These are phyloP conservation scores for Drosophila albomicans DNA, from an alignment of 1,140 invertebrate genomes.

Conservation along the genomic window DNA sequence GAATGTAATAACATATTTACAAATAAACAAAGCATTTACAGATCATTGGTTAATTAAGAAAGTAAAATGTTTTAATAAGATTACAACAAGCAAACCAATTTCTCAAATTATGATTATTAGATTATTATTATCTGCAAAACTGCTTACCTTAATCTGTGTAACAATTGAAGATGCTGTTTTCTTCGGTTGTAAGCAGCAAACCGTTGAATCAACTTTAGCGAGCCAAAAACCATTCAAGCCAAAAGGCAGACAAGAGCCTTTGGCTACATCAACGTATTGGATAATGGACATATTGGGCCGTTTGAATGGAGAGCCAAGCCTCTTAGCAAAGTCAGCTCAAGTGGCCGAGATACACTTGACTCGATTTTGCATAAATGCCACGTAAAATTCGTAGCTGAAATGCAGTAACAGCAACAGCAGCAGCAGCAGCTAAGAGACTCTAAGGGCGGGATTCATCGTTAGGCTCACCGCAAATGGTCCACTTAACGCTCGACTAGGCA, in stretches of 20 bases:
- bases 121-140: too few relatives aligned
- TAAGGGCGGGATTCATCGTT: slow-evolving; percentile 26
- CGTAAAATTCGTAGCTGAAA: slow-evolving; percentile 43
- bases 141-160: too few relatives aligned
- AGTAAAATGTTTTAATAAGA: too few relatives aligned
- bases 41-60: too few relatives aligned
- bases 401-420: slow-evolving; percentile 40
- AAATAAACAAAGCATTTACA: too few relatives aligned
- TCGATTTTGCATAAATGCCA: slow-evolving; percentile 43
- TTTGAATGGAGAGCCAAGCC: slow-evolving; percentile 22
- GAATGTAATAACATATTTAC: too few relatives aligned
- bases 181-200: not conserved
- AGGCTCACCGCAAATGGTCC: slow-evolving; percentile 61
- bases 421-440: not conserved
- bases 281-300: slow-evolving; percentile 36
- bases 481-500: slow-evolving; percentile 75
- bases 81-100: too few relatives aligned
- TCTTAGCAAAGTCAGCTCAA: slow-evolving; percentile 43
- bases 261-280: slow-evolving; percentile 18
- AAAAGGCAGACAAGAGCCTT: slow-evolving; percentile 11
- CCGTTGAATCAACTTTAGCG: not conserved
- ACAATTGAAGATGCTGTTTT: too few relatives aligned
- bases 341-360: slow-evolving; percentile 51
- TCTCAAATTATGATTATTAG: too few relatives aligned
- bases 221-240: not conserved